phyloP scores from a whole-genome alignment of 2,888 invertebrate species.

The Calameuta idolon region DNA sequence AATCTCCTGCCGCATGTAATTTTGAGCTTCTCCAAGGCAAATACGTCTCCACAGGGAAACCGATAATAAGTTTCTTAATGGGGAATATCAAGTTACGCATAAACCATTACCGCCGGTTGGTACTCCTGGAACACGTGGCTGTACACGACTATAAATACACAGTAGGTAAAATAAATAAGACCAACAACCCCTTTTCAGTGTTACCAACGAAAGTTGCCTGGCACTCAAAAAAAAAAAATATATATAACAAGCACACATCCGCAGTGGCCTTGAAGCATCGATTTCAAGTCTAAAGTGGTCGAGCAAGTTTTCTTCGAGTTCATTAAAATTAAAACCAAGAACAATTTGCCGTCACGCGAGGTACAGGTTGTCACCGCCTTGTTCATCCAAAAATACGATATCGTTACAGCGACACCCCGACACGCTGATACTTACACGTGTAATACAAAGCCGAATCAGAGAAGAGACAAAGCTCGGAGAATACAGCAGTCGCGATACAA shows the following conservation, averaged over 20 bases:
- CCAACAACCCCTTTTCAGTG: not conserved
- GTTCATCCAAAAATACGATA: not conserved
- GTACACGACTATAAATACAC: too few species aligned
- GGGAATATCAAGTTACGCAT: too few species aligned
- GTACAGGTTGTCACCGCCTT: conserved; percentile 20
- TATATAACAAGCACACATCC: conserved; percentile 19
- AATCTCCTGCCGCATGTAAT: not conserved
- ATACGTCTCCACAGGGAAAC: too few species aligned
- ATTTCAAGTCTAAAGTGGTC: conserved; percentile 24
- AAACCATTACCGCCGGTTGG: too few species aligned
- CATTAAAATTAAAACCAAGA: not conserved
- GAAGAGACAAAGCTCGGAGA: not conserved
- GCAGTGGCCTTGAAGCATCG: conserved; percentile 53
- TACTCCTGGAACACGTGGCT: too few species aligned
- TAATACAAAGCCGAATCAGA: not conserved
- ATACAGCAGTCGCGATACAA: not conserved
- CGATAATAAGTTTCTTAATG: too few species aligned
- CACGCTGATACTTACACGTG: not conserved
- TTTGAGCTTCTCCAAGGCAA: not conserved
- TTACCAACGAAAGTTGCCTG: not conserved
- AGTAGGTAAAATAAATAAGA: not conserved
- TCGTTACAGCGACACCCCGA: not conserved
- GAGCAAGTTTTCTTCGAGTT: not conserved
- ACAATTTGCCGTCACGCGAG: conserved; percentile 43
- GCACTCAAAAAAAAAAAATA: not conserved